Conservation (phyloP, 2,888 invertebrate species). For the Lucinisca nassula region DNA sequence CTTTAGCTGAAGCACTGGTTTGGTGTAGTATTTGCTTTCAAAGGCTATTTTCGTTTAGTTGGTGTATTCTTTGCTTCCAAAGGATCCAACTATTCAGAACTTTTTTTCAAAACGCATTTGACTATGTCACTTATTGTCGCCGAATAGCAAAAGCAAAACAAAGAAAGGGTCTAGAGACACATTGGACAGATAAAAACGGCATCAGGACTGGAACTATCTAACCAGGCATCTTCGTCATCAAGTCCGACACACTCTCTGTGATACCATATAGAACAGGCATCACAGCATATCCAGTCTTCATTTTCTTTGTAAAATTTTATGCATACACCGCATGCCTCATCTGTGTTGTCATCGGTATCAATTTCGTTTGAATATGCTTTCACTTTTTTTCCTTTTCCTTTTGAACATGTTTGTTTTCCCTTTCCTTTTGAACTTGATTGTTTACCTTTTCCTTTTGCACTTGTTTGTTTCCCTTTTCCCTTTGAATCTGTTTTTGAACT, state of each 20-base stretch:
- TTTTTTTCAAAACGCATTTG: too few species aligned
- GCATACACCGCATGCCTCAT: background rate
- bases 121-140: too few species aligned
- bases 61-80: too few species aligned
- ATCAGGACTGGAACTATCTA: background rate
- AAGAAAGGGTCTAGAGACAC: background rate
- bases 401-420: background rate
- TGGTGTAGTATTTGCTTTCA: too few species aligned
- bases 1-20: too few species aligned
- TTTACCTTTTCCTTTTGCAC: background rate
- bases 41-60: too few species aligned
- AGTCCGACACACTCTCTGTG: background rate
- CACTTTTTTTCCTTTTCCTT: conserved; percentile 13
- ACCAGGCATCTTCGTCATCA: background rate
- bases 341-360: background rate
- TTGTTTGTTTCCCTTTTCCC: too few species aligned
- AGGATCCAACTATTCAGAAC: too few species aligned
- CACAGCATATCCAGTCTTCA: conserved; percentile 4
- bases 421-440: background rate
- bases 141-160: too few species aligned
- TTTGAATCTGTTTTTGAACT: too few species aligned
- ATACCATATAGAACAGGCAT: background rate
- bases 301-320: background rate
- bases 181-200: background rate
- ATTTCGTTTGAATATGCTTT: background rate